These are phyloP conservation scores for Drosophila robusta DNA, from an alignment of 2,888 invertebrate species.

Conservation along the genomic window DNA sequence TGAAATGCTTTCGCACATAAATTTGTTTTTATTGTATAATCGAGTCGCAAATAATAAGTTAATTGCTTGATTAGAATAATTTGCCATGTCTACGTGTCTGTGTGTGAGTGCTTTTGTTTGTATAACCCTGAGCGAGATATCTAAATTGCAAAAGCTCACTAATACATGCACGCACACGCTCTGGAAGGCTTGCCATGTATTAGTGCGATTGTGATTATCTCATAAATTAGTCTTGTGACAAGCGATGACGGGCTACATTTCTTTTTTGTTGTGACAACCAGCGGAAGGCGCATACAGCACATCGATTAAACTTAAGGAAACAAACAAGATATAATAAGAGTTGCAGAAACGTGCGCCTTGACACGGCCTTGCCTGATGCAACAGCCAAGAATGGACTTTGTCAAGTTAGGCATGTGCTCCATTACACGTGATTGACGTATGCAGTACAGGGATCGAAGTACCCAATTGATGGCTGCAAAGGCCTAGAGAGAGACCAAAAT, in stretches of 20 bases:
- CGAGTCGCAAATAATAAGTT: conserved; percentile 59
- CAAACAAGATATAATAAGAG: conserved; percentile 18
- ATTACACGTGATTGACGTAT: conserved; percentile 27
- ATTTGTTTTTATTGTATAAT: conserved; percentile 32
- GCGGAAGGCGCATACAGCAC: conserved; percentile 9
- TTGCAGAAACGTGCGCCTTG: conserved; percentile 23
- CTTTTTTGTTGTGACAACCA: conserved; percentile 1
- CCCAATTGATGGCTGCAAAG: conserved; percentile 33
- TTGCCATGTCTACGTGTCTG: conserved; percentile 28
- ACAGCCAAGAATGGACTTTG: conserved; percentile 19
- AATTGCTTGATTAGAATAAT: conserved; percentile 75
- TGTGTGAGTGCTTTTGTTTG: conserved; percentile 25
- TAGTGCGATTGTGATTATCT: conserved; percentile 75
- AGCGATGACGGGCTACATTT: conserved; percentile 62
- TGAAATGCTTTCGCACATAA: conserved; percentile 23
- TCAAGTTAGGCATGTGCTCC: conserved; percentile 2
- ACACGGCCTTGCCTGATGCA: conserved; percentile 27
- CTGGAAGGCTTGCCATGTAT: conserved; percentile 20
- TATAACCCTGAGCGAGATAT: conserved; percentile 51
- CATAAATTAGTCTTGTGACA: conserved; percentile 83
- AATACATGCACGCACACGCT: conserved; percentile 27
- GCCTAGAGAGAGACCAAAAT: conserved; percentile 50
- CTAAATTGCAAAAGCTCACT: conserved; percentile 44
- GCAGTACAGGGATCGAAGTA: conserved; percentile 9
- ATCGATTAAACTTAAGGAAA: conserved; percentile 60